These are phyloP conservation scores for Peromyscus maniculatus DNA, from an alignment of 2,113 vertebrate genomes.

Conservation along the genomic window DNA sequence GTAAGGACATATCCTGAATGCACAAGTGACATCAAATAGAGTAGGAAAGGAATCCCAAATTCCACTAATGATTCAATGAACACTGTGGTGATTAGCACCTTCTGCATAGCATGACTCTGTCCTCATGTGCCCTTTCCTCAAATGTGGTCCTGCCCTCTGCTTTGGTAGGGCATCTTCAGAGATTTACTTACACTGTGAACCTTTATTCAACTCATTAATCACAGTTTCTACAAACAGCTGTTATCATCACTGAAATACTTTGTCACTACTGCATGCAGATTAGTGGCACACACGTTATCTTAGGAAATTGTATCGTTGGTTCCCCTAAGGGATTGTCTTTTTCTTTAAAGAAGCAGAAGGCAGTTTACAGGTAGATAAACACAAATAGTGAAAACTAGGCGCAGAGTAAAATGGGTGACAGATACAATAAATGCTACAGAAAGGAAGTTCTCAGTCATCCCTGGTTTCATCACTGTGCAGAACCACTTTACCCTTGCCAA, in stretches of 20 bases:
- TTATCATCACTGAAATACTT: constrained; percentile 43
- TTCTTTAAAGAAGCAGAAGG: not conserved
- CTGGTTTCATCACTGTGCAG: not conserved
- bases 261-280: not conserved
- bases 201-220: constrained; percentile 12
- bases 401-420: not conserved
- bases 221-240: not conserved
- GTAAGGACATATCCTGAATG: not conserved
- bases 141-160: not conserved
- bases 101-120: not conserved
- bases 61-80: not conserved
- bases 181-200: not conserved
- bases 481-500: constrained; percentile 20
- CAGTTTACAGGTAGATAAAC: not conserved
- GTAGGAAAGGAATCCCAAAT: not conserved
- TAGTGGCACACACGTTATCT: not conserved
- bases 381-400: not conserved
- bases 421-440: not conserved
- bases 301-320: not conserved
- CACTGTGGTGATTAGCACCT: not conserved
- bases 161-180: not conserved
- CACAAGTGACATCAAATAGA: not conserved
- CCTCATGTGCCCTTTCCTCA: not conserved
- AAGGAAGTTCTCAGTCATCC: constrained; percentile 17
- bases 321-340: not conserved